phyloP scores from a whole-genome alignment of 2,113 vertebrate species.

The Machaerirhynchus nigripectus region DNA sequence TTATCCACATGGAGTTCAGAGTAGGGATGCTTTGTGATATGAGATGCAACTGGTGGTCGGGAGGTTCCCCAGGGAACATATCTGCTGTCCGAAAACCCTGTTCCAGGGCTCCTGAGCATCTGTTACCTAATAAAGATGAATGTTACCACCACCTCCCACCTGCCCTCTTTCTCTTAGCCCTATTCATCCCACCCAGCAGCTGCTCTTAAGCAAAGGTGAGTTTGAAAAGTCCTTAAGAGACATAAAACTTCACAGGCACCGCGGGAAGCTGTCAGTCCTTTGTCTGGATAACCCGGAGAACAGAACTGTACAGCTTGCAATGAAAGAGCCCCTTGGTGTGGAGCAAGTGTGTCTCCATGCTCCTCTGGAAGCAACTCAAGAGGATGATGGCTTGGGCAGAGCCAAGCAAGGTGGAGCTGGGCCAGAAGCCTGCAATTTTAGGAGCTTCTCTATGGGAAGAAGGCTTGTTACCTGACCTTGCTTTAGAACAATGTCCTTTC shows the following conservation, averaged over 20 bases:
- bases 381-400: not conserved
- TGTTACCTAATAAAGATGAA: slow-evolving; percentile 56
- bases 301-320: not conserved
- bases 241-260: rapidly evolving
- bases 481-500: not conserved
- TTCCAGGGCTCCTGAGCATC: slow-evolving; percentile 3
- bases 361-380: not conserved
- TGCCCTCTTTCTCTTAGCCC: not conserved
- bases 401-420: not conserved
- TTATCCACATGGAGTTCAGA: slow-evolving; percentile 38
- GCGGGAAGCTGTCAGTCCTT: not conserved
- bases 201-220: not conserved
- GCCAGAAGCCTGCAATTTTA: not conserved
- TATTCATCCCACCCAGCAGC: not conserved
- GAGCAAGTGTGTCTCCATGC: not conserved
- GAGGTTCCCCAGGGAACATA: not conserved
- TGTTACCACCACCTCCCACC: not conserved
- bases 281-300: not conserved
- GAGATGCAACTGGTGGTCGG: slow-evolving; percentile 13
- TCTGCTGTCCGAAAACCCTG: slow-evolving; percentile 23
- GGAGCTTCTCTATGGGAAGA: not conserved
- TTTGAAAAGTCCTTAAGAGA: not conserved
- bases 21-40: slow-evolving; percentile 9
- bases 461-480: slow-evolving; percentile 36
- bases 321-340: not conserved